Base-by-base conservation (phyloP, 2,113 vertebrate genomes). In the Colinus virginianus region DNA sequence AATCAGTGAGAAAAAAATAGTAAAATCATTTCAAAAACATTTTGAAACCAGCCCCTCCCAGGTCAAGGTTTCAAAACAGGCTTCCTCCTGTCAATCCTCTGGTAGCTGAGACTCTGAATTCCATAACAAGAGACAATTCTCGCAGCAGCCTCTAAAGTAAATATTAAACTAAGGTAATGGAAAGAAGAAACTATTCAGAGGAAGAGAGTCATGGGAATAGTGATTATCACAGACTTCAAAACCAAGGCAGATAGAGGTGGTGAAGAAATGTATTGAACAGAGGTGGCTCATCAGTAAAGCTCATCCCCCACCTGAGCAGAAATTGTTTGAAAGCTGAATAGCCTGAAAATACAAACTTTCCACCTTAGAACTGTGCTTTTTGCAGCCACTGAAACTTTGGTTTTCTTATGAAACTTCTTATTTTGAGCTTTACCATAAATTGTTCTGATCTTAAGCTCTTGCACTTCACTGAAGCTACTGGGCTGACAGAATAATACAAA, bases 81-180 rank as follows among this genome's bases (percentile, higher is more conserved):
- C 23, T 83, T 80, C 30, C 11, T 80, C 34, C 51, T 86, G 51
- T 58, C 56, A 56, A 19, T 64, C 20, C 10, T 67, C 59, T 75
- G 45, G 58, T 68, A 64, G 40, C 62, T 56, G 53, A 53, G 68
- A 36, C n/a, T 13, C 46, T 91, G 83, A 86, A 68, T 95, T 88
- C 46, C 69, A 45, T 91, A 86, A 80, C 25, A 20, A 68, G 58
- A 62, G 80, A 62, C 51, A 62, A 90, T 90, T 84, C 43, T 84
- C 77, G 80, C n/a, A 87, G 56, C n/a, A 71, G 51, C 66, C 53
- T 71, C 69, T 75, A 90, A 95, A 87, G 90, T 75, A 88, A 95
- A 92, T 96, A 93, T 95, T 96, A 94, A 95, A 92, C 69, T 78
- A 92, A 90, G 80, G 26, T 90, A 94, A 96, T 95, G 58, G 86